Evolutionary conservation across 64 coral and sea anemone genomes (phyloP), one percentile per base, ranked within the genome.

Genomic region (Hydrozoanthus tunicans): DNA sequence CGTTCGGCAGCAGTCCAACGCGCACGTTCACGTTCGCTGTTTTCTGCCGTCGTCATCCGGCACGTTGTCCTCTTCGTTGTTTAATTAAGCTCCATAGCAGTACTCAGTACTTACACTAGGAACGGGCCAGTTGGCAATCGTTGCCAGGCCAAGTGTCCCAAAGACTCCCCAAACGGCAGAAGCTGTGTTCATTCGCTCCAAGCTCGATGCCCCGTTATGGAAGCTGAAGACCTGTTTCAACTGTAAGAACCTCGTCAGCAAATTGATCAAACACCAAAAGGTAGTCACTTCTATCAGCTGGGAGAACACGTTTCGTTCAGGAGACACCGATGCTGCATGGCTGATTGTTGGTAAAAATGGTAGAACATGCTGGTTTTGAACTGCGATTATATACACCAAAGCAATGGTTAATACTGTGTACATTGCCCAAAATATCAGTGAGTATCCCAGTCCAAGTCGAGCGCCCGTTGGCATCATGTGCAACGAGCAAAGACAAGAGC

Each of bases 261-360:
- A 8, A 15, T 79, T 79, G 53, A 59, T 58, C 0, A 79, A 23
- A 58, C 54, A 79, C 77, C 77, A 79, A 17, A 79, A 79, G 6
- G 77, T 17, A 4, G 54, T 56, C n/a, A 79, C 15, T 26, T 3
- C 14, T 7, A 79, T 79, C 12, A 79, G 55, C 77, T 59, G 3
- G 23, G 54, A 17, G 17, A 79, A 79, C 23, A 79, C 59, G 7
- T 79, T 56, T 7, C 56, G 77, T 25, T 79, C 77, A 3, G 77
- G 77, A 58, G 56, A 9, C 54, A 17, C 53, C 6, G 77, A 58
- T 15, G 17, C 77, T 1, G 77, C 57, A 56, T 79, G 77, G 54
- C 77, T 79, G 55, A 79, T 79, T n/a, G 77, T 79, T 43, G 77
- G 77, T 56, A 79, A 56, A 79, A 79, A 79, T 23, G 77, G 77